phyloP scores from a whole-genome alignment of 2,797 vertebrate genomes.

The Mus caroli region DNA sequence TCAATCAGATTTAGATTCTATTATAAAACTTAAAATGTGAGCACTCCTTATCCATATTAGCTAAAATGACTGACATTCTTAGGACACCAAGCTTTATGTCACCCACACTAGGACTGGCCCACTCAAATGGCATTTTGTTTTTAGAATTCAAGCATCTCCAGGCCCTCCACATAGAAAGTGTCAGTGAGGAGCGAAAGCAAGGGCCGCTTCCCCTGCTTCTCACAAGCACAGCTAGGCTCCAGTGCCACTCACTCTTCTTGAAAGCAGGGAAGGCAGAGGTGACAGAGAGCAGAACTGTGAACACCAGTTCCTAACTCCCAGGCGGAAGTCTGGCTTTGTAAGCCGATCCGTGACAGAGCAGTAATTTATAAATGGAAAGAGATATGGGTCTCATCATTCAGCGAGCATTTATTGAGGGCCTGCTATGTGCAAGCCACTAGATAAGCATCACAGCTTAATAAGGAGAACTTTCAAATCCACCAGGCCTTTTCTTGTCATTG shows the following conservation, averaged over 20 bases:
- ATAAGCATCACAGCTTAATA: conserved; percentile 76
- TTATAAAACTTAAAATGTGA: conserved; percentile 69
- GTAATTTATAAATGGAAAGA: conserved; percentile 79
- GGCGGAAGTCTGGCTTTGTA: conserved; percentile 72
- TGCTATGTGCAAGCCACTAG: conserved; percentile 65
- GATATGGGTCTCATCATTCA: conserved; percentile 72
- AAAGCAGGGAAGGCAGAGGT: conserved; percentile 61
- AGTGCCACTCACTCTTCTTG: conserved; percentile 60
- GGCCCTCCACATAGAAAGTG: conserved; percentile 33
- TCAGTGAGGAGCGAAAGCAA: conserved; percentile 61
- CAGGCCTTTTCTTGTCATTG: conserved; percentile 68
- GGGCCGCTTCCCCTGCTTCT: not conserved
- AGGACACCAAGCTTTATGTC: conserved; percentile 20
- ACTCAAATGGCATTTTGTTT: conserved; percentile 37
- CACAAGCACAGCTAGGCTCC: conserved; percentile 48
- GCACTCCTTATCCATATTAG: conserved; percentile 48
- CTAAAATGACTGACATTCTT: conserved; percentile 53
- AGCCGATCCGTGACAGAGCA: conserved; percentile 68
- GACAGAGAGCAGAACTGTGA: conserved; percentile 71
- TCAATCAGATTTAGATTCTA: conserved; percentile 68
- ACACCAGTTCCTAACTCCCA: conserved; percentile 61
- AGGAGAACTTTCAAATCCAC: conserved; percentile 70
- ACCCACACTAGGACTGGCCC: not conserved
- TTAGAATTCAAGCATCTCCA: conserved; percentile 42
- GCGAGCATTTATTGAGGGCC: conserved; percentile 71